Evolutionary conservation across 2,113 vertebrate genomes (phyloP).

Genomic region (Myotis lucifugus): DNA sequence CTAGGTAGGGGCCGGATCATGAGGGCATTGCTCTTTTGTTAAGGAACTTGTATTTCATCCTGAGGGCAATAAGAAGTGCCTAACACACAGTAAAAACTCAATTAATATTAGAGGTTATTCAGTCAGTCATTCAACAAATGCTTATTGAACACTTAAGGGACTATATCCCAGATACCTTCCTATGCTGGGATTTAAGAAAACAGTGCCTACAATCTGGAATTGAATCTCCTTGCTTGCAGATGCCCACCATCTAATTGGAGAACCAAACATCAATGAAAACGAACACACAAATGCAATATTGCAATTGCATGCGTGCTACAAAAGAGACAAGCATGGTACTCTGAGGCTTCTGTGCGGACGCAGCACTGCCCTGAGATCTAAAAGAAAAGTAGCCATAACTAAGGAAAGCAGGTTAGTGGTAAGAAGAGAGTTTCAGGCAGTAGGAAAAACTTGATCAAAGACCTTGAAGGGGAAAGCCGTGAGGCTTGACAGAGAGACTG

Average conservation of each 20-base stretch:
- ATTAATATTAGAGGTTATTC: neutral
- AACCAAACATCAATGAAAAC: neutral
- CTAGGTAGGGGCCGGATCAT: neutral
- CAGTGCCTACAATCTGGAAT: neutral
- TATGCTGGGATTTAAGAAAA: neutral
- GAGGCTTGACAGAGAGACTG: neutral
- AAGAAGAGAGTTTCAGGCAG: neutral
- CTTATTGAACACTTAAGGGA: neutral
- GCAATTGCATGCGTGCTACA: rapidly evolving
- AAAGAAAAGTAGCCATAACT: neutral
- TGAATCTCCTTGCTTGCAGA: neutral
- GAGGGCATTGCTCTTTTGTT: neutral
- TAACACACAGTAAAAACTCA: neutral
- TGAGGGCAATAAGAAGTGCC: neutral
- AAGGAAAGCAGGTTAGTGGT: neutral
- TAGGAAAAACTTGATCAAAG: neutral
- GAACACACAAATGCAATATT: neutral
- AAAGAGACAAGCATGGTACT: neutral
- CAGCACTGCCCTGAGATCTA: neutral
- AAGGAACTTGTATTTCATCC: neutral
- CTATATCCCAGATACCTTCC: neutral
- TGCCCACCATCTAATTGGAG: neutral
- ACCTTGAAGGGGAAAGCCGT: neutral
- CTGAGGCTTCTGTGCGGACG: neutral
- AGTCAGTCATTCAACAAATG: neutral